Percentiles rank a stretch among this genome's conserved stretches.
Conservation (phyloP, 2,113 vertebrate genomes). For the Tychaedon coryphoeus region DNA sequence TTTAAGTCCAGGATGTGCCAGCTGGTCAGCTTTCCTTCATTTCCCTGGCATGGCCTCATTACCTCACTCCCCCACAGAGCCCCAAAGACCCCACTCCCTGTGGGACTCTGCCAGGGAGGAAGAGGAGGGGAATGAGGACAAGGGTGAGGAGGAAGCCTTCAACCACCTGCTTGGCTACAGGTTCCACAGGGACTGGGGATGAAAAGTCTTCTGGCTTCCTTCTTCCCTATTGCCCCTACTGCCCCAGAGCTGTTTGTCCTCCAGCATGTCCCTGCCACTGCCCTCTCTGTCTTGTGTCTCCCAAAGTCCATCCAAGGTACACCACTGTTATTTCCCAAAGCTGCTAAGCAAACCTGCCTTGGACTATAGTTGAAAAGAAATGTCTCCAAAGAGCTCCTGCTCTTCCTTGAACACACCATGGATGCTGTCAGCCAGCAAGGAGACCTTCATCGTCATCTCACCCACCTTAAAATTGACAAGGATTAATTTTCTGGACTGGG, state of each 20-base stretch:
- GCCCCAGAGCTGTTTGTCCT: neutral
- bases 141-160: neutral
- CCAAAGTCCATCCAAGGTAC: neutral
- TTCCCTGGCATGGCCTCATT: neutral
- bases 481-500: neutral
- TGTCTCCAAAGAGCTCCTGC: neutral
- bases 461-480: neutral
- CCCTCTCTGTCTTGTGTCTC: neutral
- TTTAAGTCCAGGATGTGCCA: neutral
- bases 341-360: neutral
- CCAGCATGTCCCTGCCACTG: neutral
- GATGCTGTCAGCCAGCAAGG: accelerated
- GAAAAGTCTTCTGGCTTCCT: neutral
- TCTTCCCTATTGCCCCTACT: neutral
- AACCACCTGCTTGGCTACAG: neutral
- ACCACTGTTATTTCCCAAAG: neutral
- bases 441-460: neutral
- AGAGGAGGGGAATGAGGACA: neutral
- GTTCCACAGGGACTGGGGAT: neutral
- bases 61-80: neutral
- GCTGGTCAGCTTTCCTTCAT: neutral
- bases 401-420: accelerated
- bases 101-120: neutral
- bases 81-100: neutral
- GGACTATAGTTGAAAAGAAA: neutral